Conservation (phyloP, 2,113 vertebrate genomes). For the Crotophaga sulcirostris region DNA sequence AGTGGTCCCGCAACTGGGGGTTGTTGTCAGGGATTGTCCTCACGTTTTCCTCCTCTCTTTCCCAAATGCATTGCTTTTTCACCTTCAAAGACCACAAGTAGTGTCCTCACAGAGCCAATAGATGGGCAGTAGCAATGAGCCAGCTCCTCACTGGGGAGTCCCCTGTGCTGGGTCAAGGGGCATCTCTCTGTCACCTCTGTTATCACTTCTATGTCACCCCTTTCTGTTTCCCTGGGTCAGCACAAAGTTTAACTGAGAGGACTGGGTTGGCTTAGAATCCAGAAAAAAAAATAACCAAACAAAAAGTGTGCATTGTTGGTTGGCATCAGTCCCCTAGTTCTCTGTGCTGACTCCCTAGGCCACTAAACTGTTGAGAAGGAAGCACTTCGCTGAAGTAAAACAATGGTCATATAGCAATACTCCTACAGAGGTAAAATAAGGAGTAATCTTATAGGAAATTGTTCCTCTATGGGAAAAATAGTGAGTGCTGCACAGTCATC, state of each 20-base stretch:
- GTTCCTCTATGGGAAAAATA: background rate
- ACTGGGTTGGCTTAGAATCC: background rate
- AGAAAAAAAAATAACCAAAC: background rate
- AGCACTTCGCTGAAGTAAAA: background rate
- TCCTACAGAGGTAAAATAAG: background rate
- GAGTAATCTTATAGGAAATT: background rate
- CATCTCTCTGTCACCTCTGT: background rate
- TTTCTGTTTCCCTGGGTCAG: background rate
- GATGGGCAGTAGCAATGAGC: background rate
- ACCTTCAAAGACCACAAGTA: background rate
- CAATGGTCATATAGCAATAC: background rate
- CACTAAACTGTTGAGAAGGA: background rate
- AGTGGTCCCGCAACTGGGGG: background rate
- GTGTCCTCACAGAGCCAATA: accelerated
- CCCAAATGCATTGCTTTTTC: background rate
- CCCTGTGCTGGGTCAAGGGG: accelerated
- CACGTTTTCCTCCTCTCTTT: background rate
- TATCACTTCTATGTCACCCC: background rate
- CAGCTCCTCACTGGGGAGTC: background rate
- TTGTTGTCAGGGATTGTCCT: background rate
- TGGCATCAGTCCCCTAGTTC: background rate
- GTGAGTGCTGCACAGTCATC: background rate
- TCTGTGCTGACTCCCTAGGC: background rate
- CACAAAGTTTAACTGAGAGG: background rate
- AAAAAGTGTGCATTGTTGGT: background rate